Base-by-base conservation (phyloP, 2,888 invertebrate species). In the Villa cingulata region DNA sequence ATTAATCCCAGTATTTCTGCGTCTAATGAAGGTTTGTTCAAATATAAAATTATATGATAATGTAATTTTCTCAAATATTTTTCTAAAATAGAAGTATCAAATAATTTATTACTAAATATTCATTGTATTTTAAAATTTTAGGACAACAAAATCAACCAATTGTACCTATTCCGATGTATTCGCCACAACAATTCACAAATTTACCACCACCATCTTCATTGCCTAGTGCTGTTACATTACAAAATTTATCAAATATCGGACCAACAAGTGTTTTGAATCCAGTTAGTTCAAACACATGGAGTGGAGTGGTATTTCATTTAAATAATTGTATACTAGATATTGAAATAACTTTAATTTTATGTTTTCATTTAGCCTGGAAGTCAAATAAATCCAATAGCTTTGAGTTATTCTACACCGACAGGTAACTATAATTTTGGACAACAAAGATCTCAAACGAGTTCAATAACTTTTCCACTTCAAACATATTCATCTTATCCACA, bases 151-250 rank as follows among this genome's bases (percentile, higher is more conserved):
- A 36, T 4, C 36, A 36, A 16, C 36, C n/a, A 16, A n/a, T 16
- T 12, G 36, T 36, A n/a, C 16, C 5, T 14, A 34, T 36, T 16
- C 14, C 36, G 2, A n/a, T 56, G 48, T 60, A 56, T 47, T 54
- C 71, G 18, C 72, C 72, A 10, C 71, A 67, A 17, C 68, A 74
- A 37, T 59, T 56, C 47, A 53, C 56, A 14, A 57, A 54, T 51
- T 50, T 57, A 62, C 73, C 72, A 49, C 74, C 73, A 15, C 74
- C 75, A 39, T 72, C 74, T 17, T 74, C 75, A 3, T 59, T 75
- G 53, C 72, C 74, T 37, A 45, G 44, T 42, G 37, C 41, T 37
- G 3, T 18, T 2, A 18, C 19, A 45, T 17, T n/a, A n/a, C 41
- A 41, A 19, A n/a, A 29, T n/a, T 3, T 16, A 32, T 17, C 18